These are phyloP conservation scores for Apis cerana DNA, from an alignment of 1,140 invertebrate genomes.

Conservation along the genomic window DNA sequence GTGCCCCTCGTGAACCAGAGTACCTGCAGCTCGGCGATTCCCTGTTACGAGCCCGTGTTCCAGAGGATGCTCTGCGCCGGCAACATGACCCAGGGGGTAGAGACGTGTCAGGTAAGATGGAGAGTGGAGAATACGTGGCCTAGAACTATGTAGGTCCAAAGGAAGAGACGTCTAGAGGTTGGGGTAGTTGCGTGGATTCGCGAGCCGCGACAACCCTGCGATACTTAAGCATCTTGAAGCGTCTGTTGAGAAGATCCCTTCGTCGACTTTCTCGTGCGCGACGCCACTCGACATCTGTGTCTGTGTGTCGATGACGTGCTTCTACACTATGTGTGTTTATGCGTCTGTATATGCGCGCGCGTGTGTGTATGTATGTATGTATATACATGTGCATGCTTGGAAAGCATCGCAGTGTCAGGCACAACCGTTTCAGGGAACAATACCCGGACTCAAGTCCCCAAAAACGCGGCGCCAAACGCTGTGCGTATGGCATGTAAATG, in stretches of 20 bases:
- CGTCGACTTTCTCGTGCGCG: constrained; percentile 33
- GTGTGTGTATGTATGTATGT: background rate
- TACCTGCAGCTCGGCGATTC: constrained; percentile 72
- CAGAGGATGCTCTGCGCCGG: constrained; percentile 56
- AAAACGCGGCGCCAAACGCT: constrained; percentile 10
- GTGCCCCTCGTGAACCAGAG: constrained; percentile 74
- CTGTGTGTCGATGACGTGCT: background rate
- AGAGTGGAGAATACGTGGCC: constrained; percentile 28
- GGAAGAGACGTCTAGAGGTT: background rate
- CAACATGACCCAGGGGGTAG: constrained; percentile 42
- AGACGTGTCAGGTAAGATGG: constrained; percentile 61
- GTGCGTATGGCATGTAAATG: background rate
- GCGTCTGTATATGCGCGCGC: background rate
- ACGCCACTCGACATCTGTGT: constrained; percentile 40
- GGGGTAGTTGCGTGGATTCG: constrained; percentile 1
- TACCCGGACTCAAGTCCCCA: background rate
- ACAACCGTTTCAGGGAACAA: constrained; percentile 15
- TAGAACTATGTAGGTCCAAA: background rate
- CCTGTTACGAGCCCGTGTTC: constrained; percentile 56
- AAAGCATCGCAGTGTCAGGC: constrained; percentile 19
- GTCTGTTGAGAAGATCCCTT: constrained; percentile 26
- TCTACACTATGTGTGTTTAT: background rate
- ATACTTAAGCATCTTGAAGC: constrained; percentile 41
- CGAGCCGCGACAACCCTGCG: constrained; percentile 32
- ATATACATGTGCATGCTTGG: background rate